phyloP scores from a whole-genome alignment of 2,888 invertebrate genomes.

The Sesia apiformis region DNA sequence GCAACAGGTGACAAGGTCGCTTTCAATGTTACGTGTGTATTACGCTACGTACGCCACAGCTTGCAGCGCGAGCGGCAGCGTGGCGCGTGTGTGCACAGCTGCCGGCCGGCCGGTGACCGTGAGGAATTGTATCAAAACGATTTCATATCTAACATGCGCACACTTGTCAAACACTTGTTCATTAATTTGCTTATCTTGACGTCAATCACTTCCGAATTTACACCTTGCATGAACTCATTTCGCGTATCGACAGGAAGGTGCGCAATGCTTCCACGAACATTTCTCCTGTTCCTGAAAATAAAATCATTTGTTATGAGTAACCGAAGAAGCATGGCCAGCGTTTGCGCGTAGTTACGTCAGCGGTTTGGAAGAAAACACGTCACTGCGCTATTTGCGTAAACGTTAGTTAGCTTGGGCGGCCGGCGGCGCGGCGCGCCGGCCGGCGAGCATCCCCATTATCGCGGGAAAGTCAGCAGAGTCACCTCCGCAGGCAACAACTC shows the following conservation, averaged over 20 bases:
- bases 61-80: constrained; percentile 8
- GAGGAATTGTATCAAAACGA: constrained; percentile 23
- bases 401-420: constrained; percentile 3
- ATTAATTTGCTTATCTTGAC: background rate
- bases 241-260: background rate
- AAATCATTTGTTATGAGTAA: constrained; percentile 1
- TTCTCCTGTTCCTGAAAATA: constrained; percentile 5
- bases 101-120: constrained; percentile 14
- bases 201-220: background rate
- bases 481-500: constrained; percentile 20
- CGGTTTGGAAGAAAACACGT: constrained; percentile 26
- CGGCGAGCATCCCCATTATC: constrained; percentile 20
- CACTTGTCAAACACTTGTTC: background rate
- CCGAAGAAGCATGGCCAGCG: constrained; percentile 1
- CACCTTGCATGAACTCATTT: background rate
- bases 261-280: constrained; percentile 4
- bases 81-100: constrained; percentile 34
- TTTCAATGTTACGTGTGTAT: constrained; percentile 47
- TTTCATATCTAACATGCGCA: constrained; percentile 17
- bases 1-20: constrained; percentile 58
- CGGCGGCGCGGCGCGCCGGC: constrained; percentile 9
- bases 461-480: constrained; percentile 29
- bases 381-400: constrained; percentile 18
- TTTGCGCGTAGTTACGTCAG: constrained; percentile 17
- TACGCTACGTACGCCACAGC: constrained; percentile 19